phyloP scores from a whole-genome alignment of 2,888 invertebrate species.

The Drosophila yooni region DNA sequence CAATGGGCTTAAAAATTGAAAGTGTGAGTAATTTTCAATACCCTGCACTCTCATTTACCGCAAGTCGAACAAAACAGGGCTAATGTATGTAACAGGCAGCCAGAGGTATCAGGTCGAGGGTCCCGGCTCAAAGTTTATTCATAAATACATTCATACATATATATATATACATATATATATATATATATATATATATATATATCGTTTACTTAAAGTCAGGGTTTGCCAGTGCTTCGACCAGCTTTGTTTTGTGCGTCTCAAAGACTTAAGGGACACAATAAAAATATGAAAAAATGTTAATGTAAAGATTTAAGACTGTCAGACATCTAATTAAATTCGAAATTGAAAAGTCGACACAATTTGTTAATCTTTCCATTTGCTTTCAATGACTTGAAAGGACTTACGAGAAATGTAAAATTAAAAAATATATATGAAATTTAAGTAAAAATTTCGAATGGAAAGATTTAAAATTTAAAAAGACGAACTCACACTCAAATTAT shows the following conservation, averaged over 20 bases:
- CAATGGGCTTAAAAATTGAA: conserved; percentile 47
- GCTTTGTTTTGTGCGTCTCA: background rate
- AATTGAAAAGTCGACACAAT: background rate
- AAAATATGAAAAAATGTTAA: background rate
- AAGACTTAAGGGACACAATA: background rate
- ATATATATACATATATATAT: background rate
- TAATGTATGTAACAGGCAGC: background rate
- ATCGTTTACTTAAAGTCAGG: background rate
- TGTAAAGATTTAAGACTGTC: background rate
- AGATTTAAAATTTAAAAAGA: background rate
- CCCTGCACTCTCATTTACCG: background rate
- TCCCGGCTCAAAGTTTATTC: background rate
- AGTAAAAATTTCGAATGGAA: background rate
- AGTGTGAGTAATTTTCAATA: conserved; percentile 33
- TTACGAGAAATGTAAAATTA: background rate
- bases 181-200: background rate
- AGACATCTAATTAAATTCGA: background rate
- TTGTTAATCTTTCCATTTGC: background rate
- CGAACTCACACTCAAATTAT: background rate
- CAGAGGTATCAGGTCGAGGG: background rate
- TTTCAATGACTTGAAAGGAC: background rate
- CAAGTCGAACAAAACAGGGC: background rate
- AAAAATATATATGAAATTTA: background rate
- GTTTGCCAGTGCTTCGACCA: background rate
- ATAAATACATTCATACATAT: no score